Percentiles rank a stretch among this genome's conserved stretches.
phyloP scores from a whole-genome alignment of 2,113 vertebrate genomes.

The Chrysemys picta region DNA sequence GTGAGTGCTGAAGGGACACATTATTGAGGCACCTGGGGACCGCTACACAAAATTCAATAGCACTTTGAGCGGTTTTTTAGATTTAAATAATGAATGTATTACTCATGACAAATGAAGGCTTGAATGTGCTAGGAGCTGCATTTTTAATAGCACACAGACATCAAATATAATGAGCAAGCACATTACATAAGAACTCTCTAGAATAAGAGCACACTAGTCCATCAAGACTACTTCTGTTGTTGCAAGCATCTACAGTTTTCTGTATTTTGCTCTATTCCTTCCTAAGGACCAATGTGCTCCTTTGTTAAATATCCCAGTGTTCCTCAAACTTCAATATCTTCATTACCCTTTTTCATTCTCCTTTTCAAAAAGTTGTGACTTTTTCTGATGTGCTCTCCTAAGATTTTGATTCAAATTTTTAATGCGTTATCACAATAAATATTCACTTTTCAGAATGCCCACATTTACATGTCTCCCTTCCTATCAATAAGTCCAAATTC shows the following conservation, averaged over 20 bases:
- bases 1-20: not conserved
- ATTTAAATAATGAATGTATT: not conserved
- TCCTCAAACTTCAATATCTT: not conserved
- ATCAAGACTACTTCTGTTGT: not conserved
- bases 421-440: not conserved
- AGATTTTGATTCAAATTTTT: not conserved
- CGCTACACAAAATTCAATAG: not conserved
- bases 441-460: not conserved
- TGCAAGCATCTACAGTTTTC: not conserved
- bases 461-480: not conserved
- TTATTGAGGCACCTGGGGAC: not conserved
- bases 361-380: not conserved
- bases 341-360: not conserved
- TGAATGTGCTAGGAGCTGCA: fast-evolving
- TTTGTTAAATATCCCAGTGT: not conserved
- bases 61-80: not conserved
- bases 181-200: not conserved
- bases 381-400: not conserved
- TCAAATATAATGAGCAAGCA: not conserved
- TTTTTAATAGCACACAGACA: not conserved
- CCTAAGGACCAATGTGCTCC: fast-evolving
- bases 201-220: not conserved
- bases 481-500: not conserved
- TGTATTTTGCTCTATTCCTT: not conserved
- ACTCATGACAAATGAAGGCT: not conserved